These are phyloP conservation scores for Apis dorsata DNA, from an alignment of 1,140 invertebrate species.

Conservation along the genomic window DNA sequence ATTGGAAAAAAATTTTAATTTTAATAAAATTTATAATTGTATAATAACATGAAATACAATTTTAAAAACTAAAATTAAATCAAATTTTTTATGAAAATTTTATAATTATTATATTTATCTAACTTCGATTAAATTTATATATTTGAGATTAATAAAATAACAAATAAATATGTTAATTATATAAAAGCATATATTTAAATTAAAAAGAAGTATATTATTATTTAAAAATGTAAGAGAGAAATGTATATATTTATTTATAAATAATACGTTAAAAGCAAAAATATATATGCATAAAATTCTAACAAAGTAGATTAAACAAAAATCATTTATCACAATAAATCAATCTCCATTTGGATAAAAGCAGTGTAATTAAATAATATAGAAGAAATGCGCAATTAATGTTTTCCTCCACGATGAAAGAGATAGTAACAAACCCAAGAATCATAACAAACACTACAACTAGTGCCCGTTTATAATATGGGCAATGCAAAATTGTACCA, in stretches of 20 bases:
- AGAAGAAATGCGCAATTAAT: conserved; percentile 67
- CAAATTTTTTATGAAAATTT: conserved; percentile 22
- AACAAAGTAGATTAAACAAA: conserved; percentile 29
- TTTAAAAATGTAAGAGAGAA: neutral
- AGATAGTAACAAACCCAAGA: conserved; percentile 64
- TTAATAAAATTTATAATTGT: neutral
- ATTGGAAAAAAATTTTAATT: neutral
- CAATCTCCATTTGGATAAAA: conserved; percentile 50
- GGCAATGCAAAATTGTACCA: conserved; percentile 55
- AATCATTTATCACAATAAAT: conserved; percentile 33
- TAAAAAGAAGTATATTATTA: neutral
- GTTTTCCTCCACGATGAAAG: conserved; percentile 46
- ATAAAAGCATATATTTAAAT: neutral
- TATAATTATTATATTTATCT: conserved; percentile 4
- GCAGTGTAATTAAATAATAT: conserved; percentile 59
- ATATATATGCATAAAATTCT: conserved; percentile 24
- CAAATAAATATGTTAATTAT: conserved; percentile 14
- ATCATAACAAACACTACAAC: conserved; percentile 67
- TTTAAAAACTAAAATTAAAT: neutral
- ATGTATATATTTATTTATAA: conserved; percentile 10
- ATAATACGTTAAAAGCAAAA: conserved; percentile 21
- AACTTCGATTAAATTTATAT: conserved; percentile 15
- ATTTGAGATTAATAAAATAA: conserved; percentile 2
- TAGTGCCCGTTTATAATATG: conserved; percentile 48
- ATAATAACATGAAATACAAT: neutral